Base-by-base conservation (phyloP, 2,113 vertebrate genomes). In the Pluvialis apricaria region DNA sequence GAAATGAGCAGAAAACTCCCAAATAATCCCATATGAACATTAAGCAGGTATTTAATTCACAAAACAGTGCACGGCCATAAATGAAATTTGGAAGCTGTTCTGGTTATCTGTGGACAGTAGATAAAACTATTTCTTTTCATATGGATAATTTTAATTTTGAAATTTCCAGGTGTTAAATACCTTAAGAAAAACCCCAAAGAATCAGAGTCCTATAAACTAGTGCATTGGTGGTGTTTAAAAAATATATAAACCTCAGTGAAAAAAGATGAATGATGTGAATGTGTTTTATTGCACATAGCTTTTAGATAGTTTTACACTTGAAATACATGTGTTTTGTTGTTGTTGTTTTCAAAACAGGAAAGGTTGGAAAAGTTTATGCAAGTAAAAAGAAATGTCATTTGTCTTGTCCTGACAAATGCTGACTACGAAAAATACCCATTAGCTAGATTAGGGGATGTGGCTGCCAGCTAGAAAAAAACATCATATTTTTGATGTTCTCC, bases 401-500 rank as follows among this genome's bases (percentile, higher is more conserved):
- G 66, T 97, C 96, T 90, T 95, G n/a, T 80, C 87, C 45, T 96
- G 82, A 90, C 71, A 86, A 92, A 93, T 92, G 71, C 58, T 90
- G 79, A 94, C 90, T 95, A 93, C 44, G 32, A 73, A 69, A 89
- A 91, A 72, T 82, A 65, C 49, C 78, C 66, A 93, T 96, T 96
- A 96, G 64, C 70, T 95, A 13, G 36, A n/a, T 76, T 65, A 85
- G 71, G 32, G 71, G 29, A 73, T 82, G 68, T 93, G 71, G 45
- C 87, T 96, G 94, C 90, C 90, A 95, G 29, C 34, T 85, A 80
- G 68, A 65, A 96, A 89, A 90, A 90, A 86, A 5, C 54, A 76
- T 85, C 21, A 4, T 82, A 70, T 80, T 95, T 95, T 90, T 90
- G 20, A 72, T 94, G 60, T 78, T 86, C 82, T 89, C 83, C 75